phyloP scores from a whole-genome alignment of 2,797 vertebrate genomes.

The Urosaurus nigricauda region DNA sequence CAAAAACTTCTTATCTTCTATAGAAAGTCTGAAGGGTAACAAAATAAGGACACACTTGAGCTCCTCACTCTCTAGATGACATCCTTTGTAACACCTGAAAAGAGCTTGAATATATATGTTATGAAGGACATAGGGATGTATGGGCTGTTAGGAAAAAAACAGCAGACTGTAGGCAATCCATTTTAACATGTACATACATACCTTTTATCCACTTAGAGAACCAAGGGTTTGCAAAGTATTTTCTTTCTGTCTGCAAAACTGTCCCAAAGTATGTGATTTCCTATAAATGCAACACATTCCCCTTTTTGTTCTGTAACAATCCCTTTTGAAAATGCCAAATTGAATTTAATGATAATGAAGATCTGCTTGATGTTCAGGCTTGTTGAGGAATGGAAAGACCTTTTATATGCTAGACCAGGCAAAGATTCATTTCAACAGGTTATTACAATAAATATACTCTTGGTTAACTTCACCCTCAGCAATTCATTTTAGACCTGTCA shows the following conservation, averaged over 20 bases:
- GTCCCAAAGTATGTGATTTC: not conserved
- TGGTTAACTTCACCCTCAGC: slow-evolving; percentile 9
- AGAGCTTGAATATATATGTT: no score
- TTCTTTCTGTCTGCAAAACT: slow-evolving; percentile 15
- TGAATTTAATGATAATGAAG: not conserved
- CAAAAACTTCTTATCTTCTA: not conserved
- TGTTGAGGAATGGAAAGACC: rapidly evolving
- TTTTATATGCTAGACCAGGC: rapidly evolving
- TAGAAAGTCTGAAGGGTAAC: not conserved
- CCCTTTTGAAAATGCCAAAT: not conserved
- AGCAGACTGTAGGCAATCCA: not conserved
- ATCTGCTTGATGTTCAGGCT: not conserved
- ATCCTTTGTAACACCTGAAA: no score
- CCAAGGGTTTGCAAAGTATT: slow-evolving; percentile 10
- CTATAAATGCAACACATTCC: not conserved
- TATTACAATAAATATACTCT: slow-evolving; percentile 15
- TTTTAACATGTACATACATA: not conserved
- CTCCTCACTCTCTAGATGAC: no score
- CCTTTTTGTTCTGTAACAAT: not conserved
- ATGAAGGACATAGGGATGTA: no score
- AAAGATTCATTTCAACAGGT: slow-evolving; percentile 7
- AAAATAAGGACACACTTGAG: no score
- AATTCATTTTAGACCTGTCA: slow-evolving; percentile 41
- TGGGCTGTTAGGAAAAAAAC: no score
- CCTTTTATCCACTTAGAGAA: not conserved